Conservation (phyloP, 1,140 invertebrate genomes). For the Papilio helenus region DNA sequence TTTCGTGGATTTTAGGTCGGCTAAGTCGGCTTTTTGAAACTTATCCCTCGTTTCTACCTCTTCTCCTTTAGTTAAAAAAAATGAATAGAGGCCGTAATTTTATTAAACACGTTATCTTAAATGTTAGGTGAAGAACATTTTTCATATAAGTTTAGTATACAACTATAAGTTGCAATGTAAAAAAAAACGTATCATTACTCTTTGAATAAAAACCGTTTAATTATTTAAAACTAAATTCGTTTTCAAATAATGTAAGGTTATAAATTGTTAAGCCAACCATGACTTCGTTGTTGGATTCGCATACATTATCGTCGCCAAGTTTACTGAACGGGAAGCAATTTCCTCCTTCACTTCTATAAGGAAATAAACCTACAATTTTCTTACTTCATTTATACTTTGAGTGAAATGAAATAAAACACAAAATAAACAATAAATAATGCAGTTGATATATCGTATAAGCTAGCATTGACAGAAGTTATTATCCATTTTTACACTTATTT, state of each 20-base stretch:
- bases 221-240: background rate
- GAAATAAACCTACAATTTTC: background rate
- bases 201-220: no score
- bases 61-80: no score
- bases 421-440: background rate
- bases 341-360: background rate
- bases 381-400: background rate
- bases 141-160: background rate
- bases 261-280: background rate
- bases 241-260: background rate
- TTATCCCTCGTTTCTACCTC: no score
- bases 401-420: background rate
- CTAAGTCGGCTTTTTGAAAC: no score
- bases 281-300: background rate
- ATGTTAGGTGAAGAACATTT: background rate
- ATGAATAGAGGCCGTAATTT: background rate
- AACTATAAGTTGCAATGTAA: background rate
- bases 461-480: background rate
- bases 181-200: background rate
- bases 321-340: slow-evolving; percentile 7
- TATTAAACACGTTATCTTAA: background rate
- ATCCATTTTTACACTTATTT: background rate
- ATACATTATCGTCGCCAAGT: background rate
- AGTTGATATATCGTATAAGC: background rate
- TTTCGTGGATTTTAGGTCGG: no score